These are phyloP conservation scores for Darevskia mixta DNA, from an alignment of 2,797 vertebrate species.

Conservation along the genomic window DNA sequence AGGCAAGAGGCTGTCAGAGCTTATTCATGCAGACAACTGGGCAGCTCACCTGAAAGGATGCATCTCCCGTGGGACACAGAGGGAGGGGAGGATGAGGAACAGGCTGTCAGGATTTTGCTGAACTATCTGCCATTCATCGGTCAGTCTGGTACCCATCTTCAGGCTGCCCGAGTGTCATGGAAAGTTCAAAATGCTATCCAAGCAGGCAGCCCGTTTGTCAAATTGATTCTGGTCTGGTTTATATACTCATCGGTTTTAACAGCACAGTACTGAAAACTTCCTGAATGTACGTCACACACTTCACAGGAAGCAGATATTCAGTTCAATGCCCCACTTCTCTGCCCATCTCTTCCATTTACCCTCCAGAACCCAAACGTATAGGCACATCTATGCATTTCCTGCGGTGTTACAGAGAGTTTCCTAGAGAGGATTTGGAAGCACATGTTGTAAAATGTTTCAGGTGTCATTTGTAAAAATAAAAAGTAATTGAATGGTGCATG, in stretches of 20 bases:
- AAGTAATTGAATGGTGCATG: background rate
- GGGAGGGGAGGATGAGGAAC: background rate
- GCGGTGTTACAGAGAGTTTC: background rate
- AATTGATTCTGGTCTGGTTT: background rate
- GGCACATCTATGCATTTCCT: background rate
- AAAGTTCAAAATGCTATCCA: background rate
- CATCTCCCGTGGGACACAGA: background rate
- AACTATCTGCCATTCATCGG: rapidly evolving
- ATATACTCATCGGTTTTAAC: background rate
- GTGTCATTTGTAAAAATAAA: background rate
- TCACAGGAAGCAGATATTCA: background rate
- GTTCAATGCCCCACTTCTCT: background rate
- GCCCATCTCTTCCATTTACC: background rate
- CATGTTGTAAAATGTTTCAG: background rate
- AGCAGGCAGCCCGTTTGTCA: background rate
- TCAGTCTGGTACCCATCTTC: background rate
- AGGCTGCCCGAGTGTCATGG: rapidly evolving
- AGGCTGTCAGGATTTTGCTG: rapidly evolving
- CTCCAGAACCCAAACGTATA: background rate
- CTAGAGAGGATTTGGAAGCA: background rate
- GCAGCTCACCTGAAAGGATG: slow-evolving; percentile 38
- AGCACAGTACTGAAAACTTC: background rate
- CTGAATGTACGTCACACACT: background rate
- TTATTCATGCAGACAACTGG: background rate
- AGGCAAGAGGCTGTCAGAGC: background rate